Conservation (phyloP, 1,140 invertebrate genomes). For the Brachionus koreanus region DNA sequence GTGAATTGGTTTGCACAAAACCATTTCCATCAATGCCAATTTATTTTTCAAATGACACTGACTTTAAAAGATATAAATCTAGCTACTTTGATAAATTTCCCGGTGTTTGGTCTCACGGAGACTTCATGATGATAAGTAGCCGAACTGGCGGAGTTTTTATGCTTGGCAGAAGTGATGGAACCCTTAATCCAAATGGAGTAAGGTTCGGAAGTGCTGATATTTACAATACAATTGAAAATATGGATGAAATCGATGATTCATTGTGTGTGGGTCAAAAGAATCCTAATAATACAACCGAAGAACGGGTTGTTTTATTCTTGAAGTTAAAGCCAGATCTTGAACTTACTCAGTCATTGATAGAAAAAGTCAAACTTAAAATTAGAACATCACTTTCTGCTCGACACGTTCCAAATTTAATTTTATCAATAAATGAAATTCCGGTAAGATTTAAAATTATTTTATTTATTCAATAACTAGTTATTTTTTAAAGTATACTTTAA, state of each 20-base stretch:
- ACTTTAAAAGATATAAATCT: slow-evolving; percentile 61
- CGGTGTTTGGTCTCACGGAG: slow-evolving; percentile 64
- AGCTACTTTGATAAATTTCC: slow-evolving; percentile 63
- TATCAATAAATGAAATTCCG: slow-evolving; percentile 61
- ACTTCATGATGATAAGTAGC: slow-evolving; percentile 62
- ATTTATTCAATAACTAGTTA: background rate
- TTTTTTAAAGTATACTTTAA: slow-evolving; percentile 61
- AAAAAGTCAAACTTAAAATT: slow-evolving; percentile 56
- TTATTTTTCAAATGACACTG: slow-evolving; percentile 63
- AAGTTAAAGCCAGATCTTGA: slow-evolving; percentile 57
- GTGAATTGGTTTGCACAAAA: slow-evolving; percentile 63
- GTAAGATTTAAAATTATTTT: slow-evolving; percentile 49
- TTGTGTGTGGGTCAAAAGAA: slow-evolving; percentile 62
- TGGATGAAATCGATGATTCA: slow-evolving; percentile 62
- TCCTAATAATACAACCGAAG: slow-evolving; percentile 53
- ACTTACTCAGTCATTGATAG: slow-evolving; percentile 56
- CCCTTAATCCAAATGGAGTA: slow-evolving; percentile 66
- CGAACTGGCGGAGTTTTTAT: slow-evolving; percentile 63
- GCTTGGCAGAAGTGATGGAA: slow-evolving; percentile 64
- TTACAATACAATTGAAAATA: slow-evolving; percentile 62
- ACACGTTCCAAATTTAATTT: slow-evolving; percentile 62
- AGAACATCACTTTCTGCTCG: slow-evolving; percentile 59
- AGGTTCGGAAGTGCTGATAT: slow-evolving; percentile 66
- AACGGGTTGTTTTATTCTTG: slow-evolving; percentile 63
- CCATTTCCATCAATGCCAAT: slow-evolving; percentile 66